These are phyloP conservation scores for Lasioglossum figueresi DNA, from an alignment of 2,888 invertebrate species.

Conservation along the genomic window DNA sequence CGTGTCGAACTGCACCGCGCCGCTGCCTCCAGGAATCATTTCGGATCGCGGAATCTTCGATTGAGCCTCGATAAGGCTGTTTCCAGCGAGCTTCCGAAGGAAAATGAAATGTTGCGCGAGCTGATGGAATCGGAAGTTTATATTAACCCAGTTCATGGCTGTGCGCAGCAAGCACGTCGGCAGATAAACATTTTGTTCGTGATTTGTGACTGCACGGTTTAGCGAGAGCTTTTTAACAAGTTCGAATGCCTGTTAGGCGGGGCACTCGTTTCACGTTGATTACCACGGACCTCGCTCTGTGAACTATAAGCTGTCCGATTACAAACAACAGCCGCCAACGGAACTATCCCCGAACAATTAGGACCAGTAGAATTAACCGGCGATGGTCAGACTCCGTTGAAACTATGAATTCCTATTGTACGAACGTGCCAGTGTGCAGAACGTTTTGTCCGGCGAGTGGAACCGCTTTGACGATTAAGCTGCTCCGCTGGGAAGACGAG, in stretches of 20 bases:
- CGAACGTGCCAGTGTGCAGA: background rate
- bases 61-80: constrained; percentile 14
- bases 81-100: background rate
- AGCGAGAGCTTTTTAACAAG: background rate
- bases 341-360: constrained; percentile 13
- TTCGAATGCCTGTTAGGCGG: background rate
- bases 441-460: background rate
- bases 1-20: constrained; percentile 10
- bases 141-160: constrained; percentile 12
- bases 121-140: constrained; percentile 3
- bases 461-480: background rate
- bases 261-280: background rate
- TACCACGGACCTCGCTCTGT: background rate
- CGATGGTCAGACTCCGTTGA: background rate
- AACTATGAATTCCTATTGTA: constrained; percentile 10
- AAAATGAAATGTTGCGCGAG: constrained; percentile 14
- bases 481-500: background rate
- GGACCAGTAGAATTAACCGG: background rate
- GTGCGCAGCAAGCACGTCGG: background rate
- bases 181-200: background rate
- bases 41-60: constrained; percentile 22
- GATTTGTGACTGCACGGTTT: background rate
- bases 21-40: constrained; percentile 19
- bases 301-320: background rate
- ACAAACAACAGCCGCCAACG: background rate